Conservation (phyloP, 2,113 vertebrate genomes). For the Peromyscus maniculatus region DNA sequence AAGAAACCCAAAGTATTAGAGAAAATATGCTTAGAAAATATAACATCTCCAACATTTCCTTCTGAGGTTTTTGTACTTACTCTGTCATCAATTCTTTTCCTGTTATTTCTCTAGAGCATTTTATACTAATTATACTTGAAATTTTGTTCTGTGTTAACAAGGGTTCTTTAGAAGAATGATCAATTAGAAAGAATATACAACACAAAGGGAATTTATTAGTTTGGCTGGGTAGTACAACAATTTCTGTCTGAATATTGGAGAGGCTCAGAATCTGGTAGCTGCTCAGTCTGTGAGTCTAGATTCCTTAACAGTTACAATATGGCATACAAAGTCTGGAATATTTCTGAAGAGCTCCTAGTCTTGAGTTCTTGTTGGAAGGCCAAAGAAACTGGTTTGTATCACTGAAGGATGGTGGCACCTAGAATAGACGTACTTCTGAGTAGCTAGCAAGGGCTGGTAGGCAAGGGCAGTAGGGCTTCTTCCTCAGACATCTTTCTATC, state of each 20-base stretch:
- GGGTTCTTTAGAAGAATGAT: not conserved
- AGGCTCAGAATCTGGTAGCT: not conserved
- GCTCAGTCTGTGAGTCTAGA: not conserved
- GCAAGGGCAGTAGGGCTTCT: not conserved
- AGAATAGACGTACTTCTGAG: not conserved
- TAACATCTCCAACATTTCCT: not conserved
- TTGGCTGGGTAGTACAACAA: not conserved
- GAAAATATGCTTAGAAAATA: not conserved
- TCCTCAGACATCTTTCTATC: not conserved
- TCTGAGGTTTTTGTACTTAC: not conserved
- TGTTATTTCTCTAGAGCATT: not conserved
- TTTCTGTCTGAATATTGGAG: not conserved
- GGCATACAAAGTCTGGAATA: not conserved
- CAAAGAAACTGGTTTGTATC: not conserved
- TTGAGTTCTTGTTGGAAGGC: not conserved
- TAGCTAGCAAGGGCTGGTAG: not conserved
- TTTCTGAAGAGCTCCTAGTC: not conserved
- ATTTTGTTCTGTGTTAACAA: not conserved
- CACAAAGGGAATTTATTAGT: not conserved
- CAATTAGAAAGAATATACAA: not conserved
- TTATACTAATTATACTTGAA: not conserved
- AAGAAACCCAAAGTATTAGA: not conserved
- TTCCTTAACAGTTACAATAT: too few relatives aligned
- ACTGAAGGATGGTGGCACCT: not conserved
- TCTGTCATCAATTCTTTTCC: not conserved